Percentiles rank a stretch among this genome's conserved stretches.
phyloP scores from a whole-genome alignment of 2,113 vertebrate genomes.

The Scytalopus superciliaris region DNA sequence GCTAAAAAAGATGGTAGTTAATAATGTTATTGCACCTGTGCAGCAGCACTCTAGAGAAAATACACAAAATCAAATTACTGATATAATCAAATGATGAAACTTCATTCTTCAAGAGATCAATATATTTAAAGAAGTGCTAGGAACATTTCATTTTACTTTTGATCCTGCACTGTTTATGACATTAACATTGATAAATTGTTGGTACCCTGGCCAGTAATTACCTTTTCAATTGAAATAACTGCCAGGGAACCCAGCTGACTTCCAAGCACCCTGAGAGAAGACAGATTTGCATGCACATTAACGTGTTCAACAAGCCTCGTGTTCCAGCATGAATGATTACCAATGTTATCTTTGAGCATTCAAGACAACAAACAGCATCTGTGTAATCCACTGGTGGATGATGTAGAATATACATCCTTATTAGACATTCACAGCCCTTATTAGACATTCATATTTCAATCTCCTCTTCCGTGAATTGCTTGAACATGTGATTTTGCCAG shows the following conservation, averaged over 20 bases:
- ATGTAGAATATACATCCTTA: neutral
- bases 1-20: neutral
- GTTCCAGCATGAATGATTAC: neutral
- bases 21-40: neutral
- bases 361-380: neutral
- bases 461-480: neutral
- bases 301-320: neutral
- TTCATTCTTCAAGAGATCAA: neutral
- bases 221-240: neutral
- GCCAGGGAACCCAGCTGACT: neutral
- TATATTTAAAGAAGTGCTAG: neutral
- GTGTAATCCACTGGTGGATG: neutral
- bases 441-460: neutral
- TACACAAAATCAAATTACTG: neutral
- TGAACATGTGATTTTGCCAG: neutral
- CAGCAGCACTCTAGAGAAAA: neutral
- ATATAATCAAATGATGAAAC: neutral
- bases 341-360: neutral
- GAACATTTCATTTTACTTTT: neutral
- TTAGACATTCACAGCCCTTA: neutral
- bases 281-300: neutral
- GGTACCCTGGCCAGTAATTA: neutral
- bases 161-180: neutral
- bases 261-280: neutral
- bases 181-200: neutral